Evolutionary conservation across 2,888 invertebrate genomes (phyloP), one percentile per base, ranked within the genome.

Genomic region (Leucozona laternaria): DNA sequence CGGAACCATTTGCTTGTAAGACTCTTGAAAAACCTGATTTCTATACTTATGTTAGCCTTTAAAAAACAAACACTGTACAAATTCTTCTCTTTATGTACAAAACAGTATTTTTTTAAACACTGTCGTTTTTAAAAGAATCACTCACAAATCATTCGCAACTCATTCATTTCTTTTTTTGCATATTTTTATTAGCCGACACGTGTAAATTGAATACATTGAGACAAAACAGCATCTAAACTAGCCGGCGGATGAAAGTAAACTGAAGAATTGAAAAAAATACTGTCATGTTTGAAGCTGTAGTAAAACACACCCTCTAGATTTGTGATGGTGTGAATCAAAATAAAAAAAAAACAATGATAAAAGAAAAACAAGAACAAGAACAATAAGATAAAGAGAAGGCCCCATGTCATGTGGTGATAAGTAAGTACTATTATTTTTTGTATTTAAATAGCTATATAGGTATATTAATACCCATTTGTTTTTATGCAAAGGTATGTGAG

Each of bases 181-280:
- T 10, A n/a, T 50, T 34, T 31, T 20, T 20, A 20, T 3, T 22
- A 71, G 43, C 57, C 71, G 62, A 76, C 71, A 85, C 81, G 77
- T 72, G 77, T 68, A 60, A 71, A 8, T 37, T 25, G 2, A 7
- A 50, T 8, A 13, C 8, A 50, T 48, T 8, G 31, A 15, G 60
- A 70, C n/a, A 15, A 11, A 28, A 45, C 4, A 34, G 34, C 72
- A 72, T 73, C 80, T 81, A 48, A 45, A 55, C 72, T 10, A 77
- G 72, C 80, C 85, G 85, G 85, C 77, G 80, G 77, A 85, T 85
- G 72, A 81, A 81, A 72, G 55, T 77, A 66, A 73, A 85, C 85
- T 85, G 68, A 85, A 77, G 76, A 72, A 80, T 45, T 68, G 37
- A 58, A 45, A 70, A 70, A 75, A 60, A 71, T 34, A 45, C 48